Evolutionary conservation across 2,797 vertebrate species (phyloP).

Genomic region (Anabas testudineus): DNA sequence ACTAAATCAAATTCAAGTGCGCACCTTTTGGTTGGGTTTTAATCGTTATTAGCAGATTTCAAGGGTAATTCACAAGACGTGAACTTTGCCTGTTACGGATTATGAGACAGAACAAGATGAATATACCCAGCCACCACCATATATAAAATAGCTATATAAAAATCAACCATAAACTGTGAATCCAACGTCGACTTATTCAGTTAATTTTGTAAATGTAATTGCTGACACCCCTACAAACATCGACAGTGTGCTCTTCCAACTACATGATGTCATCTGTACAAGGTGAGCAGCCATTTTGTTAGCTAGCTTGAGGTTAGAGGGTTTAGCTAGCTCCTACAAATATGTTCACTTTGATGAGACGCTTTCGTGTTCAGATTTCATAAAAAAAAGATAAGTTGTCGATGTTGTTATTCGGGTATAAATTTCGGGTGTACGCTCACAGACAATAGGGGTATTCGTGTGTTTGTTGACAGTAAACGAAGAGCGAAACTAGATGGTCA

Average conservation of each 20-base stretch:
- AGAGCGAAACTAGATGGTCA: constrained; percentile 52
- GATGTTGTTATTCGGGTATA: background rate
- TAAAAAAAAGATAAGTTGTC: background rate
- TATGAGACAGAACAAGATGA: accelerated
- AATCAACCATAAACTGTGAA: accelerated
- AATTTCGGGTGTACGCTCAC: accelerated
- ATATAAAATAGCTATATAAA: accelerated
- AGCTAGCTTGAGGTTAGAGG: constrained; percentile 74
- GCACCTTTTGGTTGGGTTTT: constrained; percentile 47
- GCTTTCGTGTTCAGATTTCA: constrained; percentile 8
- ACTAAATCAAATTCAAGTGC: background rate
- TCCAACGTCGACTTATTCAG: background rate
- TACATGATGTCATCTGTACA: constrained; percentile 71
- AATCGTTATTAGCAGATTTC: background rate
- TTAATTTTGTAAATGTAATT: background rate
- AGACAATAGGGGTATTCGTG: background rate
- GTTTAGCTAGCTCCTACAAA: constrained; percentile 59
- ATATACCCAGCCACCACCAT: accelerated
- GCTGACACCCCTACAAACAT: constrained; percentile 33
- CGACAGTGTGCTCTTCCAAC: constrained; percentile 46
- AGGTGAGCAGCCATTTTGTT: constrained; percentile 86
- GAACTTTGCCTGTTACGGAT: accelerated
- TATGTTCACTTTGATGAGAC: constrained; percentile 19
- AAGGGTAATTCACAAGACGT: background rate
- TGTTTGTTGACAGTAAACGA: constrained; percentile 20